These are phyloP conservation scores for Brachypalpus laphriformis DNA, from an alignment of 2,888 invertebrate species.

Conservation along the genomic window DNA sequence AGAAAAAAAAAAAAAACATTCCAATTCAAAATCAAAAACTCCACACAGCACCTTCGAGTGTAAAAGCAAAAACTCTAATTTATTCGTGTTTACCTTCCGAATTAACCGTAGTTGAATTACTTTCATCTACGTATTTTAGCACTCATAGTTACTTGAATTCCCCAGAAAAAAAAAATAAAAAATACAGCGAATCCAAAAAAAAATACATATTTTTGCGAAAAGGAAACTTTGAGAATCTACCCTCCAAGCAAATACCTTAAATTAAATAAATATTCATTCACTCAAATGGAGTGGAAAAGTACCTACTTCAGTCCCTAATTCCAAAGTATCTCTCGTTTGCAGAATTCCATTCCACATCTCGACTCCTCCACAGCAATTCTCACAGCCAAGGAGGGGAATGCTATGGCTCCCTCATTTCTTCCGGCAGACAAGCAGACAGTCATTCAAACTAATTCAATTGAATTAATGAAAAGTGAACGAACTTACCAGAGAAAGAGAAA, in stretches of 20 bases:
- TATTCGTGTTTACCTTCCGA: conserved; percentile 30
- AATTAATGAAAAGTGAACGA: conserved; percentile 74
- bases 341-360: conserved; percentile 42
- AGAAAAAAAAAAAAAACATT: background rate
- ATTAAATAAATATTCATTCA: conserved; percentile 74
- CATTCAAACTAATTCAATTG: conserved; percentile 74
- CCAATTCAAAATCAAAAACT: background rate
- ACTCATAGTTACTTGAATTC: conserved; percentile 48
- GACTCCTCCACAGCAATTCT: background rate
- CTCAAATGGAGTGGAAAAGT: conserved; percentile 74
- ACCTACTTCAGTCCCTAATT: conserved; percentile 71
- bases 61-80: conserved; percentile 20
- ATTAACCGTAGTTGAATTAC: conserved; percentile 29
- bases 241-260: conserved; percentile 70
- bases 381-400: conserved; percentile 17
- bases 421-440: conserved; percentile 70
- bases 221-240: conserved; percentile 62
- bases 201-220: conserved; percentile 10
- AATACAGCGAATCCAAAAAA: conserved; percentile 7
- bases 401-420: conserved; percentile 62
- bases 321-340: conserved; percentile 59
- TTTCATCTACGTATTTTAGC: background rate
- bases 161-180: too few relatives aligned
- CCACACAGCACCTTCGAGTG: background rate
- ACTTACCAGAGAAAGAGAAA: conserved; percentile 46